These are phyloP conservation scores for Actinemys pallida DNA, from an alignment of 2,113 vertebrate genomes.

Conservation along the genomic window DNA sequence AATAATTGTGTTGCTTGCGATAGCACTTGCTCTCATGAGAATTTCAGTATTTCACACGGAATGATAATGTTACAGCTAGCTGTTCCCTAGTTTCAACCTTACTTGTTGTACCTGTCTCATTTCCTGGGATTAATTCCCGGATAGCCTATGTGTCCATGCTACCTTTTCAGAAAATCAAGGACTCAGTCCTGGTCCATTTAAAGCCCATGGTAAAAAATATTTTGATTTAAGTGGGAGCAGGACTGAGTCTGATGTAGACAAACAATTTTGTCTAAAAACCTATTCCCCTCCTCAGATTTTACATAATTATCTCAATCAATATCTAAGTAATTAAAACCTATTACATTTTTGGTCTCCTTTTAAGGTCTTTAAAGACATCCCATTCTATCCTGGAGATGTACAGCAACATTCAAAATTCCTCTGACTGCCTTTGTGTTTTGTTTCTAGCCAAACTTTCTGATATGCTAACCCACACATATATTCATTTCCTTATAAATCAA, in stretches of 20 bases:
- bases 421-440: background rate
- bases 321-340: background rate
- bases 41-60: background rate
- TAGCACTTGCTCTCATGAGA: background rate
- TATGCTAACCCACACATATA: background rate
- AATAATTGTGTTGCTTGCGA: background rate
- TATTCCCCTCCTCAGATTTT: background rate
- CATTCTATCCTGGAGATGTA: background rate
- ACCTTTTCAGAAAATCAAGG: background rate
- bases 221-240: background rate
- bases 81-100: background rate
- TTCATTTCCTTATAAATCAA: background rate
- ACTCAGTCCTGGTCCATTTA: background rate
- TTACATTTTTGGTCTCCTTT: background rate
- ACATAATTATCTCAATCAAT: background rate
- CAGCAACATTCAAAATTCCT: background rate
- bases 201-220: background rate
- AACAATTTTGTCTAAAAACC: background rate
- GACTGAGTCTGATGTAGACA: background rate
- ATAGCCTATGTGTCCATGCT: background rate
- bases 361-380: background rate
- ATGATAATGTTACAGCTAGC: background rate
- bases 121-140: background rate
- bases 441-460: background rate
- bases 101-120: background rate